Percentiles rank a stretch among this genome's conserved stretches.
Evolutionary conservation across 1,140 invertebrate species (phyloP).

Genomic region (Littorina saxatilis): DNA sequence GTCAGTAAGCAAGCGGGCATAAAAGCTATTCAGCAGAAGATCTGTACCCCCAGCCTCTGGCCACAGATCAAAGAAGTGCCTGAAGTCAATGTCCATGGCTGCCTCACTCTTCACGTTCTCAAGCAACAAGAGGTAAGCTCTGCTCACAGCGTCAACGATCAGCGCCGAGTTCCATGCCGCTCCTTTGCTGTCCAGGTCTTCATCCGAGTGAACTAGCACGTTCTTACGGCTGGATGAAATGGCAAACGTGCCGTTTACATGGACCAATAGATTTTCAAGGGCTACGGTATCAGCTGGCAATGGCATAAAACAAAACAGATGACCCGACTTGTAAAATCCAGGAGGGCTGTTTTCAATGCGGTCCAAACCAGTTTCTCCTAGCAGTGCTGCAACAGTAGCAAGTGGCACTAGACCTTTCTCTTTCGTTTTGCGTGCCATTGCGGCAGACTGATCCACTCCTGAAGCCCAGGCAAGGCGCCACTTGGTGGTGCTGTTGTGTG

Average conservation of each 20-base stretch:
- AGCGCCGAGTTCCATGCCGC: slow-evolving; percentile 59
- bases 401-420: background rate
- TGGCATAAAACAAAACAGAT: slow-evolving; percentile 56
- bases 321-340: slow-evolving; percentile 24
- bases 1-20: background rate
- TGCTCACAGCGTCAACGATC: slow-evolving; percentile 25
- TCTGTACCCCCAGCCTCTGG: background rate
- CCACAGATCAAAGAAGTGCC: background rate
- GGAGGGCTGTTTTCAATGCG: slow-evolving; percentile 16
- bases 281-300: slow-evolving; percentile 45
- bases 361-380: background rate
- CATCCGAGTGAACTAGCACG: slow-evolving; percentile 42
- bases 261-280: slow-evolving; percentile 41
- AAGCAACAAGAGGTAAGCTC: slow-evolving; percentile 17
- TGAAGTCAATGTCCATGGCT: background rate
- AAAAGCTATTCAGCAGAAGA: slow-evolving; percentile 8
- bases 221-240: slow-evolving; percentile 50
- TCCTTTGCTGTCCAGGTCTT: slow-evolving; percentile 36
- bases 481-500: background rate
- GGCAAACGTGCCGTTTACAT: slow-evolving; percentile 61
- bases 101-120: background rate
- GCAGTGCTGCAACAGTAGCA: background rate
- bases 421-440: background rate
- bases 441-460: slow-evolving; percentile 41
- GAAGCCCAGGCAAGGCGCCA: background rate